A percentile compares a stretch with the other conserved stretches of the same genome.
These are phyloP conservation scores for Gonioctena quinquepunctata DNA, from an alignment of 1,140 invertebrate genomes.

Conservation along the genomic window DNA sequence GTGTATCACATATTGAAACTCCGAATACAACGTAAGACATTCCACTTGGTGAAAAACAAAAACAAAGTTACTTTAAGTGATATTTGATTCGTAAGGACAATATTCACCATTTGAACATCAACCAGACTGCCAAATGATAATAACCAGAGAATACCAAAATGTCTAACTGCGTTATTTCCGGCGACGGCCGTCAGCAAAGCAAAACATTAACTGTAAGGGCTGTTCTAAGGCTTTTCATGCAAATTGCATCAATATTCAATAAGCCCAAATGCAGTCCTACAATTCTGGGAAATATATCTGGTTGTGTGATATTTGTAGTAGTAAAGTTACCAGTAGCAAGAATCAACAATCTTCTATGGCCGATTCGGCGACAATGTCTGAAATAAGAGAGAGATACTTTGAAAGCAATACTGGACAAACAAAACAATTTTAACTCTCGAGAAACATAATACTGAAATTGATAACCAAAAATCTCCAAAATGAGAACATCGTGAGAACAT, in stretches of 20 bases:
- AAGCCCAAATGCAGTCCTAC: not conserved
- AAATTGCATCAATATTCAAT: not conserved
- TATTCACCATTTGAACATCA: not conserved
- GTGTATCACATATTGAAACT: not conserved
- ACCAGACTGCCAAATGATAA: not conserved
- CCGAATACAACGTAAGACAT: not conserved
- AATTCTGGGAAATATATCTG: not conserved
- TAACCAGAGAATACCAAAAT: not conserved
- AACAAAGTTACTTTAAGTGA: not conserved
- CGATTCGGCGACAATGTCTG: constrained; percentile 1
- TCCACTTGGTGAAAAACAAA: not conserved
- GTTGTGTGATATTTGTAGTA: not conserved
- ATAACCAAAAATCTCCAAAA: too few relatives aligned
- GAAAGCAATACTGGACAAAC: not conserved
- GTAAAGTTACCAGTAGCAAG: not conserved
- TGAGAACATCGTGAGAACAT: too few relatives aligned
- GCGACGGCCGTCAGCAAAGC: not conserved
- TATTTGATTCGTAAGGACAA: not conserved
- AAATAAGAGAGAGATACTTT: not conserved
- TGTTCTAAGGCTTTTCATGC: constrained; percentile 1
- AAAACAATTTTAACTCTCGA: not conserved
- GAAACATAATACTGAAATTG: not conserved
- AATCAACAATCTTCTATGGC: not conserved
- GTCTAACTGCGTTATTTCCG: not conserved
- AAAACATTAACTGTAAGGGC: not conserved